Evolutionary conservation across 2,797 vertebrate genomes (phyloP), one percentile per base, ranked within the genome.

Genomic region (Neosilurus mollespiculum): DNA sequence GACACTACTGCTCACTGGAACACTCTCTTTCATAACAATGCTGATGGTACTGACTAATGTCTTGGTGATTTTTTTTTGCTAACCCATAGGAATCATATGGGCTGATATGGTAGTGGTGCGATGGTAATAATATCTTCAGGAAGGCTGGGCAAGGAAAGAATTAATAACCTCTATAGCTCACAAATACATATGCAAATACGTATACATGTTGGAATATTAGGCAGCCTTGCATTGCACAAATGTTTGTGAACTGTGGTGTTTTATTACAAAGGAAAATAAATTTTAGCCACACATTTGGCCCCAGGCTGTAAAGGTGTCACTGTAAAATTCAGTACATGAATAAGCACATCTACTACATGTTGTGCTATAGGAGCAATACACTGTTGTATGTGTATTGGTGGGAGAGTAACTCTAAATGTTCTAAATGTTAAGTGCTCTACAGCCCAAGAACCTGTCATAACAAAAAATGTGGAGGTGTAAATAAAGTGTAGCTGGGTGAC

Each of bases 401-500:
- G 15, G 22, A 62, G 34, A 62, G 34, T 61, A 34, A 18, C 16
- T 75, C 53, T 59, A 34, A 37, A 59, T 76, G 18, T 37, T 37
- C 22, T 8, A 26, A 72, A 16, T 4, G 14, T 53, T 72, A 26
- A 72, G 14, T 26, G 30, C 16, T 65, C 43, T 18, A 53, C 43
- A 53, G 9, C 24, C 65, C 43, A 66, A 53, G 34, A 18, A 10
- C 8, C 12, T 76, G 30, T 49, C 34, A 22, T 59, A n/a, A 58
- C 10, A 76, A 61, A 69, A 59, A 59, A 37, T 9, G 34, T n/a
- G 12, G 16, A 66, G 24, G 77, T 78, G 76, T 64, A 53, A 64
- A 78, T 64, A 53, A 83, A 80, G 34, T 66, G 73, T 34, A 82
- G 54, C 61, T 84, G 71, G 79, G 73, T 82, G 72, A 78, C 72